A percentile compares a stretch with the other conserved stretches of the same genome.
These are phyloP conservation scores for Lepidochitona cinerea DNA, from an alignment of 2,888 invertebrate genomes.

Conservation along the genomic window DNA sequence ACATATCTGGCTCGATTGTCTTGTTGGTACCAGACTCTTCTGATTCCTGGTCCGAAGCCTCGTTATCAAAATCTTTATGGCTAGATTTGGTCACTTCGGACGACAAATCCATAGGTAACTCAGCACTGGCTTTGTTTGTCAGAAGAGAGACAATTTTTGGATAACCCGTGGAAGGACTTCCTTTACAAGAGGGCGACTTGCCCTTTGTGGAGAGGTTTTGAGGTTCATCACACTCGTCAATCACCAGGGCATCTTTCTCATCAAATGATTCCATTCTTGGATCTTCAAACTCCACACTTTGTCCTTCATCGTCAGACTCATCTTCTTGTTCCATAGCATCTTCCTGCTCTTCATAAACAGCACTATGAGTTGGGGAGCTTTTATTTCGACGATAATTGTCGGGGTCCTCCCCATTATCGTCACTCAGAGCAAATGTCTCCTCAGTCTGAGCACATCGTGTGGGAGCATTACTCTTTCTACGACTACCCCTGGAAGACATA, in stretches of 20 bases:
- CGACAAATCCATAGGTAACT: neutral
- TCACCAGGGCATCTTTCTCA: constrained; percentile 30
- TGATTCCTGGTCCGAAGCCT: constrained; percentile 34
- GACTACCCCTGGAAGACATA: constrained; percentile 34
- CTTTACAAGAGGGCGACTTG: constrained; percentile 7
- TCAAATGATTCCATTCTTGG: constrained; percentile 23
- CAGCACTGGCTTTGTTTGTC: constrained; percentile 2
- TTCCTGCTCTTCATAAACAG: constrained; percentile 16
- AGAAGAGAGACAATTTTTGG: constrained; percentile 3
- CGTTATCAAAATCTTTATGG: neutral
- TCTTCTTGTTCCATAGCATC: constrained; percentile 19
- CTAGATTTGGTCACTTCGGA: neutral
- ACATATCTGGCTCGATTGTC: neutral
- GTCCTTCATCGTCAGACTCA: constrained; percentile 18
- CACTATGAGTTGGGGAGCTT: neutral
- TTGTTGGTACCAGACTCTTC: constrained; percentile 34
- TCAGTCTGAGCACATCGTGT: constrained; percentile 60
- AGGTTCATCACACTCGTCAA: constrained; percentile 25
- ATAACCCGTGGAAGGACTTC: neutral
- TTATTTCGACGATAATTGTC: neutral
- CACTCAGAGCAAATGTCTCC: constrained; percentile 46
- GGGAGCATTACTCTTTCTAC: constrained; percentile 63
- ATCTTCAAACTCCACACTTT: constrained; percentile 23
- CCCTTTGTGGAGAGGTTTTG: constrained; percentile 19
- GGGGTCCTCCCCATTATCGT: constrained; percentile 51